phyloP scores from a whole-genome alignment of 2,888 invertebrate genomes.

The Holacanthella duospinosa region DNA sequence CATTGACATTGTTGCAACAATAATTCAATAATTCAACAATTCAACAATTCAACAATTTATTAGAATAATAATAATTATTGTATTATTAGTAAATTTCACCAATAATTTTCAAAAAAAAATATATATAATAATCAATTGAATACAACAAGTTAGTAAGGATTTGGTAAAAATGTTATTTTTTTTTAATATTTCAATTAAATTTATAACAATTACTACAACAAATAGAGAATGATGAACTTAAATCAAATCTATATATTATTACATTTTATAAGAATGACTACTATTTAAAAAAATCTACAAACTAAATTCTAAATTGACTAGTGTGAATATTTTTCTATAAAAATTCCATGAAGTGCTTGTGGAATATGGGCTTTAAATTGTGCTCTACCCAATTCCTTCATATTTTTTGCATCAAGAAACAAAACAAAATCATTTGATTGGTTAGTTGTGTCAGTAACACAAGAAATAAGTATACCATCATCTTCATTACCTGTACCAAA shows the following conservation, averaged over 20 bases:
- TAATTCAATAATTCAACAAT: too few species aligned
- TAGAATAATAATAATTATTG: too few species aligned
- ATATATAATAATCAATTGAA: background rate
- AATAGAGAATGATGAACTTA: too few species aligned
- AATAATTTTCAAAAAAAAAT: too few species aligned
- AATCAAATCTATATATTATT: background rate
- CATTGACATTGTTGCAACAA: too few species aligned
- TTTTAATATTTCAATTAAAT: too few species aligned
- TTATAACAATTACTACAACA: too few species aligned
- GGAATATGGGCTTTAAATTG: constrained; percentile 39
- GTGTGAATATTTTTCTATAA: constrained; percentile 15
- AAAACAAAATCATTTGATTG: constrained; percentile 38
- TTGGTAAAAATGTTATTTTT: background rate
- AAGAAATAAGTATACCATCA: constrained; percentile 42
- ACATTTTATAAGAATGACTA: background rate
- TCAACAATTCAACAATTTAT: too few species aligned
- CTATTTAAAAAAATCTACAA: background rate
- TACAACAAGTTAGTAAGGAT: background rate
- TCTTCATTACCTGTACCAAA: constrained; percentile 41
- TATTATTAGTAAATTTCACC: too few species aligned
- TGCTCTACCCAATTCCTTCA: constrained; percentile 42
- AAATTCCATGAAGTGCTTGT: constrained; percentile 40
- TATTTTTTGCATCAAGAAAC: constrained; percentile 41
- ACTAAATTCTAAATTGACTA: background rate
- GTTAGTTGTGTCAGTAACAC: constrained; percentile 39